Evolutionary conservation across 1,140 invertebrate genomes (phyloP).

Genomic region (Magallana gigas): DNA sequence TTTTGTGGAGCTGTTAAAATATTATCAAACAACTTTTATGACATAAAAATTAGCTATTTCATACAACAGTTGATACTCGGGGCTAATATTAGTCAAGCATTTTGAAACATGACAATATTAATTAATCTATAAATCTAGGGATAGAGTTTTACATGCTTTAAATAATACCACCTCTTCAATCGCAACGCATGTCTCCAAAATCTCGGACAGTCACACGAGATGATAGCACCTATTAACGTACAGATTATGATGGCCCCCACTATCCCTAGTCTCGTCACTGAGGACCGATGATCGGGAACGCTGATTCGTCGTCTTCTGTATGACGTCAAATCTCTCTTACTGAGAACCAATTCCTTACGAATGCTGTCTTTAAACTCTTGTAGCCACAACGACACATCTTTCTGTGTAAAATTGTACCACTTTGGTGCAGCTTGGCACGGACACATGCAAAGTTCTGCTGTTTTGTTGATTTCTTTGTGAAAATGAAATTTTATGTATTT

Average conservation of each 20-base stretch:
- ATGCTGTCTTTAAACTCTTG: neutral
- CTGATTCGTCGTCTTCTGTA: slow-evolving; percentile 10
- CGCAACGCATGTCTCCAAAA: neutral
- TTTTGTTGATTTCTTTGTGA: neutral
- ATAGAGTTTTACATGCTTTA: neutral
- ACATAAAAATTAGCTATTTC: no score
- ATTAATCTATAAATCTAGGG: no score
- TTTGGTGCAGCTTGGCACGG: neutral
- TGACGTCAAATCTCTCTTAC: neutral
- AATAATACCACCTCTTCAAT: neutral
- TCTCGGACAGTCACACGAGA: neutral
- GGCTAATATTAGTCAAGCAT: no score
- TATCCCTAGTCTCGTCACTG: neutral
- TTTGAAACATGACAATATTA: no score
- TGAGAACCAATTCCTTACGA: slow-evolving; percentile 2
- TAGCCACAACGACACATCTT: neutral
- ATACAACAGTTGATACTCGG: no score
- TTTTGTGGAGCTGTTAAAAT: no score
- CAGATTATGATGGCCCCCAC: neutral
- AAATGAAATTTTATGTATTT: neutral
- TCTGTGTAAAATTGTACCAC: neutral
- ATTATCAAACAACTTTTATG: no score
- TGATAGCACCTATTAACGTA: neutral
- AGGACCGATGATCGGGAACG: neutral
- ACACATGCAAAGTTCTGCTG: neutral